Evolutionary conservation across 2,113 vertebrate species (phyloP).

Genomic region (Maccullochella peelii): DNA sequence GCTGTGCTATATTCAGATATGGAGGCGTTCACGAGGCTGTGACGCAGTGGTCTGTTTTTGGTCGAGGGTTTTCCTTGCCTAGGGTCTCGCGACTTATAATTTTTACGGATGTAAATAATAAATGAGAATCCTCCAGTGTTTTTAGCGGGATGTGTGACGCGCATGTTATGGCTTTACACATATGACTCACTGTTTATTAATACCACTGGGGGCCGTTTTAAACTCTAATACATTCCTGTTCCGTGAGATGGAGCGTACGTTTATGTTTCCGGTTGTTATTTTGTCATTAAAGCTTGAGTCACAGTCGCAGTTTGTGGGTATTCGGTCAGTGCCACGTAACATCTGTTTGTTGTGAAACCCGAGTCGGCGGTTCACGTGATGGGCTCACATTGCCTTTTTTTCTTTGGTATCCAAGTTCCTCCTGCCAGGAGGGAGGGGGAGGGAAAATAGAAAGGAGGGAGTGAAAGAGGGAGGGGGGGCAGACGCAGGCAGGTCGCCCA

Average conservation of each 20-base stretch:
- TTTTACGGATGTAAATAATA: slow-evolving; percentile 5
- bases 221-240: neutral
- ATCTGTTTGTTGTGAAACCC: slow-evolving; percentile 98
- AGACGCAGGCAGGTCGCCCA: slow-evolving; percentile 56
- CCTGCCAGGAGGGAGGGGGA: slow-evolving; percentile 48
- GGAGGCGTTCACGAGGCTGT: slow-evolving; percentile 75
- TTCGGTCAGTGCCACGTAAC: slow-evolving; percentile 81
- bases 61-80: slow-evolving; percentile 60
- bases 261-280: slow-evolving; percentile 40
- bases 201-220: neutral
- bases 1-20: slow-evolving; percentile 70
- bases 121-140: neutral
- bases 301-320: slow-evolving; percentile 36
- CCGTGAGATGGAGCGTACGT: slow-evolving; percentile 1
- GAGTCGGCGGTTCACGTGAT: slow-evolving; percentile 88
- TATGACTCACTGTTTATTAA: slow-evolving; percentile 45
- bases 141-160: neutral
- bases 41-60: slow-evolving; percentile 76
- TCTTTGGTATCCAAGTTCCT: slow-evolving; percentile 87
- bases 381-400: slow-evolving; percentile 73
- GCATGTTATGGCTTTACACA: neutral
- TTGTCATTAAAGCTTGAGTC: slow-evolving; percentile 42
- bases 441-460: neutral
- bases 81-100: slow-evolving; percentile 21
- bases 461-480: slow-evolving; percentile 44